Evolutionary conservation across 2,888 invertebrate genomes (phyloP), one percentile per base, ranked within the genome.

Genomic region (Caenorhabditis auriculariae): DNA sequence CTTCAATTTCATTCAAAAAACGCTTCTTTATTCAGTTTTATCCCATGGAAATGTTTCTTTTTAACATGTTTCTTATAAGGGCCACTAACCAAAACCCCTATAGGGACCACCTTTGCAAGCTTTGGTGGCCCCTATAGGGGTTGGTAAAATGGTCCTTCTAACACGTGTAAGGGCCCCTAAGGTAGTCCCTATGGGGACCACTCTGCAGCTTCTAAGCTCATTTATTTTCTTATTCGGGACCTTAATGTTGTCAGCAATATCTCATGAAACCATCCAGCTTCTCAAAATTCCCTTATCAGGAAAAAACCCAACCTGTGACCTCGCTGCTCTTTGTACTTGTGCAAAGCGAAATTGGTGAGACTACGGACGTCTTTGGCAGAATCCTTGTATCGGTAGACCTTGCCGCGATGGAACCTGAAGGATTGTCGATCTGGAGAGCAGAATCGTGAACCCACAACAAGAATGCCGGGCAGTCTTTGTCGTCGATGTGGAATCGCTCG

Each of bases 311-410:
- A 63, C 61, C 68, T 49, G 47, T 69, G 69, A 41, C 69, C 69
- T 43, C 70, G 37, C 35, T 67, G 70, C 50, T 71, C 81, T 58
- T 81, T 82, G 68, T 76, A 81, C 53, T 77, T 78, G 61, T 72
- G 69, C 42, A 82, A 58, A 15, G 81, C 81, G 52, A 81, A 81
- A 44, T 75, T 67, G 38, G 70, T 69, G 35, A 82, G 56, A n/a
- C 75, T 72, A 24, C 72, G 66, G n/a, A 75, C 72, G 59, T 82
- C 81, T 44, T 75, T 72, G 1, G 81, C 81, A 4, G 74, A 54
- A 5, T 82, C 81, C 56, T 75, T 78, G 66, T 82, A 81, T 24
- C 79, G 74, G 56, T 79, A 81, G 72, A 81, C 73, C 60, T 81
- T 81, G 42, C 80, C 81, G 9, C 79, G 75, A 49, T 81, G 81